Base-by-base conservation (phyloP, 2,888 invertebrate genomes). In the Timema cristinae region DNA sequence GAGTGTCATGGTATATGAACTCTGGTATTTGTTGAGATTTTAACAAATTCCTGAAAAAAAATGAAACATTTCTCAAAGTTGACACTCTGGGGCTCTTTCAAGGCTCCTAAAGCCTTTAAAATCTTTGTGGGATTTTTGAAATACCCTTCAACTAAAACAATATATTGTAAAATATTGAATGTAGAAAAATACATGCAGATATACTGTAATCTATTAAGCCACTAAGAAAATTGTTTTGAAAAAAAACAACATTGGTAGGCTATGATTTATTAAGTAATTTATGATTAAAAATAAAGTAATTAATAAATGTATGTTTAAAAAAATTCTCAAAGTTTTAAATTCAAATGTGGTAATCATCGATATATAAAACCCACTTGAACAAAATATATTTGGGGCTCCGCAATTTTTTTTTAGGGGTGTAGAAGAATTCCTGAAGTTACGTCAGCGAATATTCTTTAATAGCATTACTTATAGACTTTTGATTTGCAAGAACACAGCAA, bases 1-100 rank as follows among this genome's bases (percentile, higher is more conserved):
- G 77, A 71, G 80, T 80, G 49, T 85, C 83, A 75, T 86, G 85
- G 47, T 74, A 76, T n/a, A 82, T 78, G 75, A 84, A 85, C 77
- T 85, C 81, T 75, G 79, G 79, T 79, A 84, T 77, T 77, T 84
- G 79, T 76, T 80, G 78, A 81, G 80, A 82, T 80, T 51, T 69
- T 51, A 71, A 50, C 4, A 73, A 56, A 6, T 59, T 16, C 48
- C 71, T 71, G 47, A 50, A 54, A 73, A 67, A 13, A 56, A 10
- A 50, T 48, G 52, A 66, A 50, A 15, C 7, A 59, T 67, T 66
- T 47, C 66, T 48, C 16, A 16, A 16, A 16, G 16, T 61, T n/a
- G n/a, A n/a, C n/a, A n/a, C n/a, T n/a, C n/a, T n/a, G n/a, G n/a
- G n/a, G n/a, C n/a, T n/a, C n/a, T n/a, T n/a, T n/a, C n/a, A n/a